Percentiles rank a stretch among this genome's conserved stretches.
Conservation (phyloP, 1,140 invertebrate genomes). For the Lepidostoma basale region DNA sequence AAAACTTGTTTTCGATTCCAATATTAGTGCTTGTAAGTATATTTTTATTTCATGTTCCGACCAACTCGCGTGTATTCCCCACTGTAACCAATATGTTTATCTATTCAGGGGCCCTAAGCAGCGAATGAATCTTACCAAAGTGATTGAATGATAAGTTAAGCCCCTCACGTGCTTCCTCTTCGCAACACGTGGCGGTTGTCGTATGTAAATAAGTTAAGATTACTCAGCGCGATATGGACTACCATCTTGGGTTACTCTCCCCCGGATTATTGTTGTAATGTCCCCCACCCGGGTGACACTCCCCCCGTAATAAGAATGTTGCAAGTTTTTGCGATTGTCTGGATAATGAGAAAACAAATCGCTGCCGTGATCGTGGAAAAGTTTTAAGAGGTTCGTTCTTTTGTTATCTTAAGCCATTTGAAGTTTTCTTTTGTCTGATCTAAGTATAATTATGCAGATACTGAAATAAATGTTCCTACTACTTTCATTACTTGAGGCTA, state of each 20-base stretch:
- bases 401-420: not conserved
- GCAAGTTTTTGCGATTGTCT: slow-evolving; percentile 34
- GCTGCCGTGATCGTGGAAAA: not conserved
- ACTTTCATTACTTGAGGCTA: too few relatives aligned
- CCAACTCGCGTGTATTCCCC: too few relatives aligned
- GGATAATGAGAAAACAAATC: slow-evolving; percentile 1
- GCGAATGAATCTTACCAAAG: slow-evolving; percentile 15
- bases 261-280: slow-evolving; percentile 6
- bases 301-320: slow-evolving; percentile 21
- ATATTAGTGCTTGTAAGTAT: too few relatives aligned
- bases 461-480: not conserved
- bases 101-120: not conserved
- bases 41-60: too few relatives aligned
- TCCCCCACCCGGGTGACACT: not conserved
- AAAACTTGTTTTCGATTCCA: too few relatives aligned
- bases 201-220: slow-evolving; percentile 44
- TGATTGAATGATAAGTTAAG: slow-evolving; percentile 34
- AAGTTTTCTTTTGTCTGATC: slow-evolving; percentile 5
- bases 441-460: slow-evolving; percentile 10
- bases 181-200: slow-evolving; percentile 45
- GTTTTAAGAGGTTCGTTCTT: not conserved
- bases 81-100: not conserved
- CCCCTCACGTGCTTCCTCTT: slow-evolving; percentile 25
- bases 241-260: slow-evolving; percentile 11
- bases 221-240: slow-evolving; percentile 30